Base-by-base conservation (phyloP, 2,888 invertebrate genomes). In the Laothoe populi region DNA sequence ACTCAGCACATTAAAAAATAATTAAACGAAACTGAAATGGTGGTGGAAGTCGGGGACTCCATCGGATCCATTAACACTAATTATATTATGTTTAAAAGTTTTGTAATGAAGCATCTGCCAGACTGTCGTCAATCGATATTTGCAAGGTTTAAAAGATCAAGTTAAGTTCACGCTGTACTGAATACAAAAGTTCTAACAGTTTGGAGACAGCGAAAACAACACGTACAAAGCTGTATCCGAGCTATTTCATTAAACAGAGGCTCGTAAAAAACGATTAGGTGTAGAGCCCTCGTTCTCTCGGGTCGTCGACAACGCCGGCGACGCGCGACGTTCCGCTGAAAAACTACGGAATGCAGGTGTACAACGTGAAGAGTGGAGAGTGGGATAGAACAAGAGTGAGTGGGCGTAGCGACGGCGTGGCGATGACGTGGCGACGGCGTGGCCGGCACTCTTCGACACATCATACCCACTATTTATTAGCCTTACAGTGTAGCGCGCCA, bases 1-100 rank as follows among this genome's bases (percentile, higher is more conserved):
- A 49, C 16, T 49, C 49, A 26, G 13, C 8, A 31, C 49, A 31
- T 49, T 49, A 49, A 49, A 49, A 49, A 49, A 16, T 49, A 49
- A 49, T 49, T 26, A 49, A 49, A 16, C 16, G 8, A 31, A 31
- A 5, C 31, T 31, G n/a, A 23, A 23, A 10, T 24, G 13, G 13
- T 10, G 31, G 26, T 16, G 16, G 49, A n/a, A 42, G 40, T 13
- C 46, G 46, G 3, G 13, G 46, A n/a, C 46, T 10, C 4, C 4
- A 23, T 46, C 46, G 46, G 23, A 13, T 4, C 11, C 46, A 46
- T 46, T 24, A 46, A 46, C 11, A 21, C 45, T 45, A 19, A 21
- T 11, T 19, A 2, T 16, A 21, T 19, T 10, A 16, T 19, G 19
- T 45, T 21, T 5, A 2, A 10, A 5, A 0, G 16, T 45, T 45